These are phyloP conservation scores for Brachionus koreanus DNA, from an alignment of 1,140 invertebrate species.

Conservation along the genomic window DNA sequence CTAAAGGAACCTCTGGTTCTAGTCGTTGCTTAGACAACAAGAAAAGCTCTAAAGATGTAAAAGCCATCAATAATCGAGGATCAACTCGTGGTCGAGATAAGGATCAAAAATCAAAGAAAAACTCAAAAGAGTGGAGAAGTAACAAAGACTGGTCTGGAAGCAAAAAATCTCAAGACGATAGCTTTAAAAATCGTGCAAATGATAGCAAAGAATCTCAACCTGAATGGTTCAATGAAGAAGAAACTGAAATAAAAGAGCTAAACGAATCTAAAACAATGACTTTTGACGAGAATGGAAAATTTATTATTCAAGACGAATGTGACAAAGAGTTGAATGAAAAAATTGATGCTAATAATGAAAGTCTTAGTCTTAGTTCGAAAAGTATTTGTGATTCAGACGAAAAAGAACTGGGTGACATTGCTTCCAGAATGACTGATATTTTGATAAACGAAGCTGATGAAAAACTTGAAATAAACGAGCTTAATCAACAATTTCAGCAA, in stretches of 20 bases:
- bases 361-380: neutral
- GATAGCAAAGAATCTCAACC: neutral
- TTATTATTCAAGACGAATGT: neutral
- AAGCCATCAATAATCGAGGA: neutral
- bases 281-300: conserved; percentile 27
- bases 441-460: neutral
- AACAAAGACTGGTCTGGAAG: neutral
- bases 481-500: neutral
- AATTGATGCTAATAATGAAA: neutral
- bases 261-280: neutral
- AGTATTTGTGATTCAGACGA: neutral
- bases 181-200: neutral
- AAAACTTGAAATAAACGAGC: neutral
- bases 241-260: neutral
- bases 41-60: neutral
- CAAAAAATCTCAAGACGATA: neutral
- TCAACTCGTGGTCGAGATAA: neutral
- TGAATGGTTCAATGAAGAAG: conserved; percentile 14
- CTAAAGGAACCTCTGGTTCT: neutral
- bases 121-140: neutral
- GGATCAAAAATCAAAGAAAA: neutral
- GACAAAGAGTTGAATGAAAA: neutral
- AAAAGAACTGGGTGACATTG: neutral
- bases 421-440: neutral
- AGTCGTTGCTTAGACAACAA: neutral